phyloP scores from a whole-genome alignment of 1,140 invertebrate species.

The Drosophila ironensis region DNA sequence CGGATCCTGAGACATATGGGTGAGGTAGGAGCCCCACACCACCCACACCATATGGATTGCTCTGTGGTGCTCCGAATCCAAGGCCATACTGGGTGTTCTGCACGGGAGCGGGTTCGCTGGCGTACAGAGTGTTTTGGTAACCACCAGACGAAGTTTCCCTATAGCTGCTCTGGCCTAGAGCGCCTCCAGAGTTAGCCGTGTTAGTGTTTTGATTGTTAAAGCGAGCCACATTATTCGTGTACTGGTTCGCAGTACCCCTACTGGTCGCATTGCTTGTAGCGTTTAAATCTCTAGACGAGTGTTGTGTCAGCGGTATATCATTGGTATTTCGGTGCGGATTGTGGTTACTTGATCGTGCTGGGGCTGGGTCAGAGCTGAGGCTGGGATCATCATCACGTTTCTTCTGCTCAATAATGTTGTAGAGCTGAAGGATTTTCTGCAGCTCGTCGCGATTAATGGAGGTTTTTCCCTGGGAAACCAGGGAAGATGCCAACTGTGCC shows the following conservation, averaged over 20 bases:
- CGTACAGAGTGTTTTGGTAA: neutral
- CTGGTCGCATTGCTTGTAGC: conserved; percentile 13
- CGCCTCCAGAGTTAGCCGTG: conserved; percentile 2
- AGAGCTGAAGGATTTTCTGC: conserved; percentile 67
- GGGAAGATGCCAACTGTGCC: conserved; percentile 54
- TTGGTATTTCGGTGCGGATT: neutral
- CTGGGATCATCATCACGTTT: conserved; percentile 23
- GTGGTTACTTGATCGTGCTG: neutral
- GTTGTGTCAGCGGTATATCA: conserved; percentile 10
- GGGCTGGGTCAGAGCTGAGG: neutral
- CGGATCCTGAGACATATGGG: neutral
- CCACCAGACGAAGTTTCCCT: neutral
- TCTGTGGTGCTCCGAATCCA: conserved; percentile 13
- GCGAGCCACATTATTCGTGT: conserved; percentile 49
- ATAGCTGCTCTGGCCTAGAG: neutral
- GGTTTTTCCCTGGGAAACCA: conserved; percentile 73
- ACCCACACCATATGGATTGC: neutral
- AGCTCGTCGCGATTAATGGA: conserved; percentile 60
- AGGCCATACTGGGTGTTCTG: neutral
- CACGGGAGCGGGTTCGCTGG: neutral
- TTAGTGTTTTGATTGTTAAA: conserved; percentile 43
- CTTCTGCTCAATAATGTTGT: conserved; percentile 63
- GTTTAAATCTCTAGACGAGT: conserved; percentile 8
- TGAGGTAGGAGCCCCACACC: neutral
- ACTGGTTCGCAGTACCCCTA: conserved; percentile 27